phyloP scores from a whole-genome alignment of 1,140 invertebrate species.

The Camponotus pennsylvanicus region DNA sequence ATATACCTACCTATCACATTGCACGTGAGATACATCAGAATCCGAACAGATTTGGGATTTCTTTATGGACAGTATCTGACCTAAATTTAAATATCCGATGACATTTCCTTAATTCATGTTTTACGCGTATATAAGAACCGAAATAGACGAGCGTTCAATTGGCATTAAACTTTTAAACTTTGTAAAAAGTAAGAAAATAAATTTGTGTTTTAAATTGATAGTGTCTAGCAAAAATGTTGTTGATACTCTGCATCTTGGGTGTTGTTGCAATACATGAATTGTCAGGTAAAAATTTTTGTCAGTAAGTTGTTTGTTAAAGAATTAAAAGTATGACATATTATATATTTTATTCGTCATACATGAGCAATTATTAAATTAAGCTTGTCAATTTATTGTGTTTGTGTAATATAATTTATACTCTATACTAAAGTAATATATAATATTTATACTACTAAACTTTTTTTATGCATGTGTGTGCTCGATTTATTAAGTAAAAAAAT shows the following conservation, averaged over 20 bases:
- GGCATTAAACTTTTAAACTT: background rate
- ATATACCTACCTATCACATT: constrained; percentile 49
- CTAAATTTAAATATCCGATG: constrained; percentile 70
- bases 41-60: background rate
- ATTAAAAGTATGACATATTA: background rate
- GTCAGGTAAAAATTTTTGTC: constrained; percentile 55
- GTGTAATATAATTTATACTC: background rate
- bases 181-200: background rate
- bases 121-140: constrained; percentile 33
- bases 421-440: background rate
- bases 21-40: constrained; percentile 71
- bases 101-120: constrained; percentile 34
- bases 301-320: background rate
- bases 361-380: background rate
- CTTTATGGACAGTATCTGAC: constrained; percentile 67
- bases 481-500: too few relatives aligned
- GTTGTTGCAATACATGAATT: constrained; percentile 8
- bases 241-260: constrained; percentile 10
- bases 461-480: too few relatives aligned
- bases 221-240: constrained; percentile 52
- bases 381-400: background rate
- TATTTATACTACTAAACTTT: background rate
- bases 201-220: background rate
- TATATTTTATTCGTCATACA: background rate
- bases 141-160: background rate